Percentiles rank a stretch among this genome's conserved stretches.
Conservation (phyloP, 2,888 invertebrate species). For the Coelinius sp. region DNA sequence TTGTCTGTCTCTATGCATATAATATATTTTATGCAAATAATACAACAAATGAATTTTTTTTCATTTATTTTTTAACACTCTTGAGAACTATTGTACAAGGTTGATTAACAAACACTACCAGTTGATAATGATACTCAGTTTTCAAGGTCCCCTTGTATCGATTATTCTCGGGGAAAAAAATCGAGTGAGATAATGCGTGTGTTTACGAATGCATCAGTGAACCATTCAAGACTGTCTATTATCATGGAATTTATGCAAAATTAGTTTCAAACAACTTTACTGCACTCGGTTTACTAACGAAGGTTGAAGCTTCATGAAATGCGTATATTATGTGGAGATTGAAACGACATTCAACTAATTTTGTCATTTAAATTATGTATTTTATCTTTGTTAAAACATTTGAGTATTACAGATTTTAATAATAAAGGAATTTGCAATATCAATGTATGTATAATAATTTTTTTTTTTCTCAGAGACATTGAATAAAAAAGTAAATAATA, state of each 20-base stretch:
- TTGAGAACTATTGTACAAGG: not conserved
- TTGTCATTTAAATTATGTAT: not conserved
- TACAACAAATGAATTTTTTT: not conserved
- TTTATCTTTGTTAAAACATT: not conserved
- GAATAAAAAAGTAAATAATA: no score
- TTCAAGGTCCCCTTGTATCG: not conserved
- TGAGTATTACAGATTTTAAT: not conserved
- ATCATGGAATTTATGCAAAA: not conserved
- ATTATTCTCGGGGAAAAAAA: not conserved
- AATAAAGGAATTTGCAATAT: no score
- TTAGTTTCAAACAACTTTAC: not conserved
- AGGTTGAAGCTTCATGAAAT: not conserved
- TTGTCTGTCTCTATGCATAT: conserved; percentile 3
- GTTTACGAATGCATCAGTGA: not conserved
- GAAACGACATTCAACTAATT: not conserved
- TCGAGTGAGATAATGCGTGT: not conserved
- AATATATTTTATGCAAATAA: conserved; percentile 16
- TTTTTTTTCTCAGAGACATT: no score
- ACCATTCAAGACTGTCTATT: not conserved
- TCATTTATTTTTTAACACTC: not conserved
- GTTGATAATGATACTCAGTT: not conserved
- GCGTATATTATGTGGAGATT: not conserved
- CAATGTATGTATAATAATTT: no score
- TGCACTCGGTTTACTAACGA: not conserved
- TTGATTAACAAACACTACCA: not conserved